Evolutionary conservation across 2,888 invertebrate species (phyloP), one percentile per base, ranked within the genome.

Genomic region (Notocelia uddmanniana): DNA sequence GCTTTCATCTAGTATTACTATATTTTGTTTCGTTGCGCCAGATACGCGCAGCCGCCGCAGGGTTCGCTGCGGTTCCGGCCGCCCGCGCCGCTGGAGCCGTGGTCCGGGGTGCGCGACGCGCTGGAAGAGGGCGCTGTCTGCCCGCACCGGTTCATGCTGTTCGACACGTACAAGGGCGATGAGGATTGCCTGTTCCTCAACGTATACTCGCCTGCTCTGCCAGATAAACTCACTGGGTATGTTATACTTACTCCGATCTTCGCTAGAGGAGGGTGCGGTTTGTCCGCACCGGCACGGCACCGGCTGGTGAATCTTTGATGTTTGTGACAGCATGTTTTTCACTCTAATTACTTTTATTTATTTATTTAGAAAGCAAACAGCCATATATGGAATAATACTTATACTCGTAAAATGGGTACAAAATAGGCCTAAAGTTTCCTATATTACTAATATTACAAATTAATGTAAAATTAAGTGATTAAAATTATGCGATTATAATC

Each of bases 101-200:
- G 96, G 96, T 85, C 93, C 0, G 96, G 95, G 0, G 89, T 95
- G 0, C 93, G 96, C 69, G 96, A 96, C 83, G 96, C 96, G 0
- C 90, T 95, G 1, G 94, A 95, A 55, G 96, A 96, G 79, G 95
- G 96, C 6, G 94, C 95, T n/a, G 95, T 95, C 13, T 97, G 97
- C 80, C 96, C 96, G 0, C 97, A 97, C 82, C 90, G 95, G 77
- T 95, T 95, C 83, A 93, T 95, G 94, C 90, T 96, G 82, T 92
- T 96, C 89, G 95, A 95, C 80, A 95, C 95, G 1, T 95, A 95
- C 78, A 95, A 95, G 79, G 95, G 95, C 0, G 94, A 94, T 70
- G 95, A 95, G 78, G 95, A 95, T 81, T 97, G 96, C 78, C 93
- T 97, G 23, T 96, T 95, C 81, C 87, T 97, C 21, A 97, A 97